Evolutionary conservation across 2,797 vertebrate species (phyloP), one percentile per base, ranked within the genome.

Genomic region (Triplophysa yarkandensis): DNA sequence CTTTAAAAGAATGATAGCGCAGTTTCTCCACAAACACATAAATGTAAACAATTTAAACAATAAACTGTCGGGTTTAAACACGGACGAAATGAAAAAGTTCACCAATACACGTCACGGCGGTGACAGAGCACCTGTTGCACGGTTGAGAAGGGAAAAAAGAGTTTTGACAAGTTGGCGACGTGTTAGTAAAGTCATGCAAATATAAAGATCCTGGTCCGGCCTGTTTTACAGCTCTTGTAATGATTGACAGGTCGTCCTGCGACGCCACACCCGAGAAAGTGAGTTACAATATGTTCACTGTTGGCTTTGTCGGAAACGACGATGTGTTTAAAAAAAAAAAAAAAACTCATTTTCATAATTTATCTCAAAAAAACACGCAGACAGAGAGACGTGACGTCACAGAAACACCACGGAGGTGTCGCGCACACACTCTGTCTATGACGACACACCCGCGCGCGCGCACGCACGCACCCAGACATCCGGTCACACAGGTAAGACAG

Each of bases 401-500:
- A 65, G 36, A 23, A 34, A 32, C 27, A 25, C n/a, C 43, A 32
- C 66, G 63, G 62, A 74, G 58, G 62, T 71, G 30, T 23, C 6
- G 14, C 10, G 39, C 0, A 7, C 10, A 13, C 14, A 39, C 30
- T 68, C 17, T 32, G n/a, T n/a, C 39, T 71, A 2, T 54, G 23
- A 54, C 25, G 11, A 23, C n/a, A 1, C 61, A 41, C 54, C 5
- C 43, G 50, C 43, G 14, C 43, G 63, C 30, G 10, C 11, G 25
- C 21, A 28, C 30, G 16, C 25, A 58, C 55, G 62, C 67, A 61
- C 48, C 34, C 43, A 34, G 8, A 10, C 55, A 74, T 77, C 80
- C 62, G 54, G 78, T 79, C 71, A 28, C 17, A 72, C 83, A 81
- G 80, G 83, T 84, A 77, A 46, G 34, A 25, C 78, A 63, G 61